Conservation (phyloP, 2,113 vertebrate genomes). For the Oophaga pumilio region DNA sequence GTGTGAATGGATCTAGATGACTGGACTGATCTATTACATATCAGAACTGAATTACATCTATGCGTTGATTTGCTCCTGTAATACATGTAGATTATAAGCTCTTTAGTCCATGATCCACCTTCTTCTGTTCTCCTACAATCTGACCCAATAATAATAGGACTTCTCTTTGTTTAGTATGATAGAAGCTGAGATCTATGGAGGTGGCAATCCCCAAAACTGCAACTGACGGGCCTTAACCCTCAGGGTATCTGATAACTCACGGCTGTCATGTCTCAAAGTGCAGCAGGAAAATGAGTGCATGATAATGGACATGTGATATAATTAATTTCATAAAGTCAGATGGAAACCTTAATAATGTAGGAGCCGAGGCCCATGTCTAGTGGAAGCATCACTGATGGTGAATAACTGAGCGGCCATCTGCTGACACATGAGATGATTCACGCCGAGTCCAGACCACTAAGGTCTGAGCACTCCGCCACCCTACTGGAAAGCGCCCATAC, state of each 20-base stretch:
- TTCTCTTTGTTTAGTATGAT: neutral
- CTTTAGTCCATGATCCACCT: neutral
- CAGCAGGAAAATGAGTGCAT: neutral
- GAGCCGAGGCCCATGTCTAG: neutral
- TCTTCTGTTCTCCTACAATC: neutral
- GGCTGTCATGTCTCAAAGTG: no score
- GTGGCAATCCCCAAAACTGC: no score
- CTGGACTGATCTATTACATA: neutral
- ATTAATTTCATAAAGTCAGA: neutral
- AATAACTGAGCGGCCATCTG: neutral
- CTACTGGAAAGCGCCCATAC: neutral
- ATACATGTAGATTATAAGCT: neutral
- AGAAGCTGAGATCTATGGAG: neutral
- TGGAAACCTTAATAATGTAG: slow-evolving; percentile 31
- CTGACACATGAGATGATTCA: slow-evolving; percentile 19
- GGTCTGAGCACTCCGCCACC: neutral
- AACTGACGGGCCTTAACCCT: no score
- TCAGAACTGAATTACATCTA: neutral
- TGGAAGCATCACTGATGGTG: neutral
- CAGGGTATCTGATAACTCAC: neutral
- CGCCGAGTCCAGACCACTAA: neutral
- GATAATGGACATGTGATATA: neutral
- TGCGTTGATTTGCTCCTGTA: neutral
- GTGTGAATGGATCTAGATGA: neutral
- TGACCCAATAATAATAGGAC: neutral